phyloP scores from a whole-genome alignment of 2,113 vertebrate species.

The Abramis brama region DNA sequence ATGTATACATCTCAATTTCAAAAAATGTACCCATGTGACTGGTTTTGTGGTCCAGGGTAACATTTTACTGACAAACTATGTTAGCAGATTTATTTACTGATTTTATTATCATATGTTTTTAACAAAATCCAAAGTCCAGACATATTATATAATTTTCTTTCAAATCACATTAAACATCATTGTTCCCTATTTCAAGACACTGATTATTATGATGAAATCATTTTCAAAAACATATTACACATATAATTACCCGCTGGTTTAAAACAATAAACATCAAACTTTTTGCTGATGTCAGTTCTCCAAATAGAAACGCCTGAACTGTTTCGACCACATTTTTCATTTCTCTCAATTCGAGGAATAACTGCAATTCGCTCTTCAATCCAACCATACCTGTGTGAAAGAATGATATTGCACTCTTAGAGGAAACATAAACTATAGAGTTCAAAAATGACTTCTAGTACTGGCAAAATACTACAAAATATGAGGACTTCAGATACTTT shows the following conservation, averaged over 20 bases:
- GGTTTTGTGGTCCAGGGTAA: too few species aligned
- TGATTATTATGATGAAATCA: not conserved
- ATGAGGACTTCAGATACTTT: too few species aligned
- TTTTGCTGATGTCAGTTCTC: rapidly evolving
- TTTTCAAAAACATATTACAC: constrained; percentile 8
- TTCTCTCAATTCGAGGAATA: constrained; percentile 62
- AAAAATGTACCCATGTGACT: too few species aligned
- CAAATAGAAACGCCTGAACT: constrained; percentile 64
- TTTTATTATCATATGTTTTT: not conserved
- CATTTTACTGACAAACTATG: not conserved
- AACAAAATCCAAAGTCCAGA: not conserved
- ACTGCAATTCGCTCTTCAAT: constrained; percentile 63
- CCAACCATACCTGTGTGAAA: constrained; percentile 73
- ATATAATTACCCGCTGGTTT: constrained; percentile 64
- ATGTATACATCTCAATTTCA: too few species aligned
- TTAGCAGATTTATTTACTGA: not conserved
- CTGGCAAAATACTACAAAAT: too few species aligned
- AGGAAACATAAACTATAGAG: not conserved
- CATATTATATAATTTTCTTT: not conserved
- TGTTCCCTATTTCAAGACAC: not conserved
- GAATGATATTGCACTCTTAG: not conserved
- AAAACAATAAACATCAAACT: constrained; percentile 74
- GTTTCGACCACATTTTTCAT: constrained; percentile 60
- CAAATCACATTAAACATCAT: not conserved
- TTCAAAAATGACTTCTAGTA: not conserved